Conservation (phyloP, 2,888 invertebrate genomes). For the Anodontia alba region DNA sequence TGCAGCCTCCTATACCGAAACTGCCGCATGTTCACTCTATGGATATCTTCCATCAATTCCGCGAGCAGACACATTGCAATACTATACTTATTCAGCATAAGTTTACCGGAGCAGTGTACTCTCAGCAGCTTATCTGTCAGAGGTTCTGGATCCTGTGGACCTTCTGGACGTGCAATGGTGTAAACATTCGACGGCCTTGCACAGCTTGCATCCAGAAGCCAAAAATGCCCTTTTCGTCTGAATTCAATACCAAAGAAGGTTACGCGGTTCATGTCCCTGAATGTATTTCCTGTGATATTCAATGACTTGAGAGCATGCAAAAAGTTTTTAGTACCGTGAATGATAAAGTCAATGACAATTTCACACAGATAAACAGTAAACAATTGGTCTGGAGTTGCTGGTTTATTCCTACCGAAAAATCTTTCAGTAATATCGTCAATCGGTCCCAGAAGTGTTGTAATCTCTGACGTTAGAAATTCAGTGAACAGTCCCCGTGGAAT, state of each 20-base stretch:
- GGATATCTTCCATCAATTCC: background rate
- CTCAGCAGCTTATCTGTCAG: background rate
- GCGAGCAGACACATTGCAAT: background rate
- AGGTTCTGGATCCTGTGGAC: background rate
- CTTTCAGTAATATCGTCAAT: background rate
- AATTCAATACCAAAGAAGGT: background rate
- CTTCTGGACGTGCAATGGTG: background rate
- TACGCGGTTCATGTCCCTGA: background rate
- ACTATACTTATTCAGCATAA: too few species aligned
- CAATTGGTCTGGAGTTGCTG: background rate
- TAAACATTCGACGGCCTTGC: background rate
- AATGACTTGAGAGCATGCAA: too few species aligned
- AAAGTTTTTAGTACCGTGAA: too few species aligned
- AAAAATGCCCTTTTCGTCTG: background rate
- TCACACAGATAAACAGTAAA: background rate
- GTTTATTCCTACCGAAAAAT: background rate
- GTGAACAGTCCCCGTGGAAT: background rate
- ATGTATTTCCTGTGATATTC: too few species aligned
- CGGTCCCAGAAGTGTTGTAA: background rate
- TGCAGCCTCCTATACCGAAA: background rate
- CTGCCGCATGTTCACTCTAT: too few species aligned
- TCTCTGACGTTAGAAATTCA: background rate
- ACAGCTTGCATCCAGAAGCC: background rate
- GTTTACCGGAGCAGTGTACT: background rate
- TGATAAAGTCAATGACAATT: too few species aligned